These are phyloP conservation scores for Loriculus beryllinus DNA, from an alignment of 2,797 vertebrate genomes.

Conservation along the genomic window DNA sequence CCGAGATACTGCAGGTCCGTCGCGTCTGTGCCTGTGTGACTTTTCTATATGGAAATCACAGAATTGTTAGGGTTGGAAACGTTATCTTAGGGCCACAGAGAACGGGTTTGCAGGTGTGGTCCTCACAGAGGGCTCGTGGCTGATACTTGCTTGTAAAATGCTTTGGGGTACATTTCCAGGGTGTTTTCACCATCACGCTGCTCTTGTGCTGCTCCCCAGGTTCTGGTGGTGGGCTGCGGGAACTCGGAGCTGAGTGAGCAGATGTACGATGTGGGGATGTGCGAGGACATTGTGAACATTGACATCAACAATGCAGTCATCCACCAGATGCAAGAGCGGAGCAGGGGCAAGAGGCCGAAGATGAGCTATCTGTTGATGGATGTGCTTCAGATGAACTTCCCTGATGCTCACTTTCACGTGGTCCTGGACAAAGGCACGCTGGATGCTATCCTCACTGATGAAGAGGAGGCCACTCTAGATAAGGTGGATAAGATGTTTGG, in stretches of 20 bases:
- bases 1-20: no score
- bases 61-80: not conserved
- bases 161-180: fast-evolving
- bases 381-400: constrained; percentile 87
- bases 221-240: constrained; percentile 94
- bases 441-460: constrained; percentile 89
- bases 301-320: constrained; percentile 90
- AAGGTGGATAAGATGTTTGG: constrained; percentile 84
- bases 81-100: fast-evolving
- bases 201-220: constrained; percentile 66
- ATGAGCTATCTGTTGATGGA: constrained; percentile 88
- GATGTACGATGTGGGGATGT: constrained; percentile 88
- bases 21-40: fast-evolving
- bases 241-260: constrained; percentile 96
- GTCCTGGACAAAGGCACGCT: constrained; percentile 93
- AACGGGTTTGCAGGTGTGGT: not conserved
- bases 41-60: fast-evolving
- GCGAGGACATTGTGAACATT: constrained; percentile 86
- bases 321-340: constrained; percentile 89
- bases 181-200: fast-evolving
- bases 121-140: not conserved
- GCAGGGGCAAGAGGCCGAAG: constrained; percentile 75
- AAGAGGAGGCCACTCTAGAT: constrained; percentile 76
- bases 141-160: fast-evolving
- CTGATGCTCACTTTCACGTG: constrained; percentile 84